phyloP scores from a whole-genome alignment of 2,797 vertebrate genomes.

The Anas flavirostris region DNA sequence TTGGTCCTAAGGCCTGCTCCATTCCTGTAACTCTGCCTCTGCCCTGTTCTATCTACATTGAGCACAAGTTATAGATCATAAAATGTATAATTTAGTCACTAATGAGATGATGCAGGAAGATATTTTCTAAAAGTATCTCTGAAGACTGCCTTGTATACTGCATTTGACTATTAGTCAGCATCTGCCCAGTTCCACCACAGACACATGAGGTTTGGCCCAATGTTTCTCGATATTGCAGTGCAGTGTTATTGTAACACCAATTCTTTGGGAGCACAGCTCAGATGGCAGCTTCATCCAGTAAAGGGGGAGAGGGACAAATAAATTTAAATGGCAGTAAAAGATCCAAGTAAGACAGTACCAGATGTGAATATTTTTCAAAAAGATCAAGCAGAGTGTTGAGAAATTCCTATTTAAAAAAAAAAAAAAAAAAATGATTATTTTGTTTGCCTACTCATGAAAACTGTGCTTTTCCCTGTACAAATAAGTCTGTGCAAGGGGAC shows the following conservation, averaged over 20 bases:
- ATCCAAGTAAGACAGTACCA: background rate
- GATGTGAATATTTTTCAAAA: background rate
- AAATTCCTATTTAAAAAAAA: background rate
- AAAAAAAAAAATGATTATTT: background rate
- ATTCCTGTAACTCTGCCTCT: background rate
- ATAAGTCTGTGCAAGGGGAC: background rate
- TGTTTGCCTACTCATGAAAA: background rate
- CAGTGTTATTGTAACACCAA: background rate
- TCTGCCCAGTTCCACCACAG: background rate
- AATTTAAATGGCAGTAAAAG: background rate
- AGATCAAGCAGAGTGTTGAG: background rate
- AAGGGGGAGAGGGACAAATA: background rate
- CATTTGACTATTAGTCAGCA: background rate
- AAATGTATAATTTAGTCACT: background rate
- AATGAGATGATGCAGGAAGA: background rate
- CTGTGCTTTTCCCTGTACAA: background rate
- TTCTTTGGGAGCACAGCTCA: background rate
- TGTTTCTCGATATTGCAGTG: background rate
- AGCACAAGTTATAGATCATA: background rate
- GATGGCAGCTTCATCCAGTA: background rate
- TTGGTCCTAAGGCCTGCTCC: background rate
- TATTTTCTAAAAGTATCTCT: background rate
- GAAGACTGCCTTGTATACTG: background rate
- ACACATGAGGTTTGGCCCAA: accelerated
- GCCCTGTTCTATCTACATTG: background rate